These are phyloP conservation scores for Lepidonotus clava DNA, from an alignment of 2,888 invertebrate species.

Conservation along the genomic window DNA sequence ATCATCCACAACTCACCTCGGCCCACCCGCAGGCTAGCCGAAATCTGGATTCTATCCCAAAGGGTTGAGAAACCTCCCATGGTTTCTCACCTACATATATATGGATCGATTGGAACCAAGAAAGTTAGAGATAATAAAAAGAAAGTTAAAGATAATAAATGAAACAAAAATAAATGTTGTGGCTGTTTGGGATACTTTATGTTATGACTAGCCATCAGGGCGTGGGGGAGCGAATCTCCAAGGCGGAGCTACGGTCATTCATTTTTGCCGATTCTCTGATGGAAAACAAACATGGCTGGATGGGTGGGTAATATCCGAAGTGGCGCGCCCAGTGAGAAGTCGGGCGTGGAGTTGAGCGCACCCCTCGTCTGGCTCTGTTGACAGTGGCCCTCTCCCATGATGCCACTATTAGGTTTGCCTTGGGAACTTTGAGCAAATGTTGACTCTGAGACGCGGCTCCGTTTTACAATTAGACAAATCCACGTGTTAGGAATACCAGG, in stretches of 20 bases:
- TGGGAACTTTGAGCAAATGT: constrained; percentile 6
- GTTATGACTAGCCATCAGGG: no score
- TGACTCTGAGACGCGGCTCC: neutral
- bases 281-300: neutral
- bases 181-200: no score
- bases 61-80: no score
- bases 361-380: neutral
- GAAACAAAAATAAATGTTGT: no score
- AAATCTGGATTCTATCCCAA: neutral
- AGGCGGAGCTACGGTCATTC: neutral
- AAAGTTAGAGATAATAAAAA: no score
- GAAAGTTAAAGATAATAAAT: no score
- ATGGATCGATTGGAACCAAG: no score
- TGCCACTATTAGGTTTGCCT: constrained; percentile 15
- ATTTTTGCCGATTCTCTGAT: neutral
- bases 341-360: neutral
- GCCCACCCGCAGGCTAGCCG: neutral
- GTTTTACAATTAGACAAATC: constrained; percentile 2
- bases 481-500: neutral
- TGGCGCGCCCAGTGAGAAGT: neutral
- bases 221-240: no score
- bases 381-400: constrained; percentile 1
- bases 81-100: no score
- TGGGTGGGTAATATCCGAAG: neutral
- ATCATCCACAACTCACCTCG: neutral